A percentile compares a stretch with the other conserved stretches of the same genome.
These are phyloP conservation scores for Dreissena rostriformis DNA, from an alignment of 1,140 invertebrate species.

Conservation along the genomic window DNA sequence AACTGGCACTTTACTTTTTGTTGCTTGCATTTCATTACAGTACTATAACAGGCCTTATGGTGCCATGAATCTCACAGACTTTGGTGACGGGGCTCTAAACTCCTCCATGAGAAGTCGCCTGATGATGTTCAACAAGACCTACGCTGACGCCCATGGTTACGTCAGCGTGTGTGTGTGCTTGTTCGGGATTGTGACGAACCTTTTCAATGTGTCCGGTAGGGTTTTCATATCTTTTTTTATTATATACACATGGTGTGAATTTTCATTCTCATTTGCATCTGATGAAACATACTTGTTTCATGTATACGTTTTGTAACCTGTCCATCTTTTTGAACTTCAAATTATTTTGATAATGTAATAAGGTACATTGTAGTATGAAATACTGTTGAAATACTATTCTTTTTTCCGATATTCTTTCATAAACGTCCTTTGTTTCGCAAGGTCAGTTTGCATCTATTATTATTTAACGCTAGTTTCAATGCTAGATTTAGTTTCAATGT, in stretches of 20 bases:
- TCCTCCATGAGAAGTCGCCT: neutral
- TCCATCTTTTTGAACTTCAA: too few species aligned
- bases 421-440: too few species aligned
- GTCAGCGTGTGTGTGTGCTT: conserved; percentile 89
- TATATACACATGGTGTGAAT: neutral
- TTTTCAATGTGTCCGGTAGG: conserved; percentile 90
- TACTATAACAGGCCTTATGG: neutral
- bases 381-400: too few species aligned
- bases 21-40: neutral
- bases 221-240: neutral
- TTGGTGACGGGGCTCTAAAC: neutral
- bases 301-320: too few species aligned
- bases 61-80: neutral
- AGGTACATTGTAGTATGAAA: too few species aligned
- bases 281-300: too few species aligned
- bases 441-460: too few species aligned
- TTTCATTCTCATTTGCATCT: too few species aligned
- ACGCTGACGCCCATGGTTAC: conserved; percentile 86
- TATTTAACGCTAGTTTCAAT: too few species aligned
- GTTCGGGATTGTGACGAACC: conserved; percentile 94
- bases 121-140: conserved; percentile 73
- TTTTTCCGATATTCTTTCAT: too few species aligned
- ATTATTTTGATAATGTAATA: too few species aligned
- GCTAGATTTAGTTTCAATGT: too few species aligned
- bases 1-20: neutral